Evolutionary conservation across 2,888 invertebrate species (phyloP), one percentile per base, ranked within the genome.

Genomic region (Miltochrista miniata): DNA sequence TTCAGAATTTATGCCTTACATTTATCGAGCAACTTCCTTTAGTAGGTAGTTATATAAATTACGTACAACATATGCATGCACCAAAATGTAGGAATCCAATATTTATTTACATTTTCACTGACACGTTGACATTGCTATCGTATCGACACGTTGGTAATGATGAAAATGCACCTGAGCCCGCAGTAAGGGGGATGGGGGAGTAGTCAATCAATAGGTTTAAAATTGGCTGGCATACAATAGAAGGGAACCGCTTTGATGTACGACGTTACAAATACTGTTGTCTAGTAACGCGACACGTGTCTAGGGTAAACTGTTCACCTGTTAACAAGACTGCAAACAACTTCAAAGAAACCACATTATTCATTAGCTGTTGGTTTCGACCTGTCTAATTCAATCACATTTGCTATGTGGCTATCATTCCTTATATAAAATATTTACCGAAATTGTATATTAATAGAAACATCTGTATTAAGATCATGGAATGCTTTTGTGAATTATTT

Each of bases 171-270:
- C 59, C 65, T 59, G 55, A 48, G 59, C 54, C 61, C 53, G 65
- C 56, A 67, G 68, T 61, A 56, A 46, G 61, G 59, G 58, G 70
- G 59, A 51, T 62, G 59, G 70, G 71, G 72, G 61, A 58, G 67
- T 64, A 80, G 74, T 79, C 81, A 88, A 87, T 87, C 87, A 83
- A 87, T 87, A 85, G 75, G 70, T 68, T 68, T 61, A 59, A 63
- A 70, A 74, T 70, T 68, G 76, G 63, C 69, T 65, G 58, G 66
- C 69, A 71, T 55, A 74, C 76, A 72, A 78, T 69, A 62, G 65
- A 30, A 69, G 68, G 66, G 69, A 65, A 65, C 54, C 56, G 56
- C 60, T 64, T 55, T 65, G 56, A 64, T 67, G 72, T 70, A 70
- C 54, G 47, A 40, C 56, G 64, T 66, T 64, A 61, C 54, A 62